Evolutionary conservation across 53 echinoderm and acorn worm genomes (phyloP).

Genomic region (Mesocentrotus franciscanus): DNA sequence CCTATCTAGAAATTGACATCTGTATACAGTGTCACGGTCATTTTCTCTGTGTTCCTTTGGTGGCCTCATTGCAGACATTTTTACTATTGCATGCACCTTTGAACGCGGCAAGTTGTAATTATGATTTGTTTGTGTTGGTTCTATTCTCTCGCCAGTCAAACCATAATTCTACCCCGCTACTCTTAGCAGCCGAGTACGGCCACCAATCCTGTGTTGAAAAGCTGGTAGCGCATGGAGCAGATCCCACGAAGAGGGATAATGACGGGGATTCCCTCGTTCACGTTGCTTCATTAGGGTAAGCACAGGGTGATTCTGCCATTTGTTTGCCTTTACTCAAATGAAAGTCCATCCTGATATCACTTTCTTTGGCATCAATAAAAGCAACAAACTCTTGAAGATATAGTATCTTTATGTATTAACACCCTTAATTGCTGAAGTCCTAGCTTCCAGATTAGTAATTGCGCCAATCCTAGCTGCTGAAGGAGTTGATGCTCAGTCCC

Average conservation of each 20-base stretch:
- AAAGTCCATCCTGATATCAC: too few species aligned
- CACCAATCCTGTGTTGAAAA: neutral
- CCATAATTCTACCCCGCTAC: constrained; percentile 6
- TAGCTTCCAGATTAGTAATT: too few species aligned
- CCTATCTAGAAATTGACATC: too few species aligned
- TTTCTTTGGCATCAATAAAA: too few species aligned
- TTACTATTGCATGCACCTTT: neutral
- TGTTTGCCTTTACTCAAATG: too few species aligned
- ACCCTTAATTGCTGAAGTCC: too few species aligned
- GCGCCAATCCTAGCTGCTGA: too few species aligned
- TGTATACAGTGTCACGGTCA: too few species aligned
- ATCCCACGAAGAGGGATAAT: neutral
- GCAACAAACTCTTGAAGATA: too few species aligned
- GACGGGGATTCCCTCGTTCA: constrained; percentile 35
- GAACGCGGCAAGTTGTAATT: neutral
- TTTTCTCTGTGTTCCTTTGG: too few species aligned
- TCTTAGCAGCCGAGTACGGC: neutral
- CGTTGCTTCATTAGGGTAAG: constrained; percentile 14
- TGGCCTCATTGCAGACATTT: neutral
- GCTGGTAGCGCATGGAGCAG: neutral
- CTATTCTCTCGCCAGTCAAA: neutral
- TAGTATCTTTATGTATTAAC: too few species aligned
- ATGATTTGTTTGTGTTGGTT: neutral
- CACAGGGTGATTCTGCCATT: neutral
- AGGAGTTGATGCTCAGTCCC: too few species aligned